Base-by-base conservation (phyloP, 2,113 vertebrate genomes). In the Tinamus guttatus region DNA sequence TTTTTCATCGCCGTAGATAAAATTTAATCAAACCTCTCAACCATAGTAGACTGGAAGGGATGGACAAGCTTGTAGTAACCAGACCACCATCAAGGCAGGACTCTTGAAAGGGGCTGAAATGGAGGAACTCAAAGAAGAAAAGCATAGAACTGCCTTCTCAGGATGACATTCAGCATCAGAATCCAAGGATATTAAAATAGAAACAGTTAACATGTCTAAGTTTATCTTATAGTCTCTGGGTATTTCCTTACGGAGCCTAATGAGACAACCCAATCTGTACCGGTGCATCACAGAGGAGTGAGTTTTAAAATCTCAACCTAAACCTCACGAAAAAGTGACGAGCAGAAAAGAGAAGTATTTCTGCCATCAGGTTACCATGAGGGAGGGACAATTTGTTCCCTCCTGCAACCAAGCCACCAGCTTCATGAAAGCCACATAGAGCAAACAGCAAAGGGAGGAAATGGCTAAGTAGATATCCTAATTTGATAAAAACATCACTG, bases 161-260 rank as follows among this genome's bases (percentile, higher is more conserved):
- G 71, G 17, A 38, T 41, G 18, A 41, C 28, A 24, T 43, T 49
- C 60, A 82, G 14, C 2, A 11, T n/a, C 0, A 1, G 56, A 40
- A 38, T 69, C 49, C 3, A 32, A 84, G 40, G 63, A 58, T 56
- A 67, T 51, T 93, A 67, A 95, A 95, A 67, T 18, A 90, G 74
- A 83, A 84, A 75, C 22, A 67, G 62, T 56, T n/a, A 90, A 80
- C 62, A 7, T 1, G 0, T 34, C 58, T 80, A 83, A 86, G 75
- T 92, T 94, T 79, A 85, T 30, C 43, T n/a, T 81, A 47, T 34
- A 0, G 1, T 62, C 74, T 93, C 79, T 47, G 62, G 67, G 80
- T 9, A 13, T 22, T 67, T 51, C 41, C 51, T 81, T 84, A 56
- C 5, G 20, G 63, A 45, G 40, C 58, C 34, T 56, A 27, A n/a